A percentile compares a stretch with the other conserved stretches of the same genome.
These are phyloP conservation scores for Caenorhabditis tropicalis DNA, from an alignment of 1,140 invertebrate genomes.

Conservation along the genomic window DNA sequence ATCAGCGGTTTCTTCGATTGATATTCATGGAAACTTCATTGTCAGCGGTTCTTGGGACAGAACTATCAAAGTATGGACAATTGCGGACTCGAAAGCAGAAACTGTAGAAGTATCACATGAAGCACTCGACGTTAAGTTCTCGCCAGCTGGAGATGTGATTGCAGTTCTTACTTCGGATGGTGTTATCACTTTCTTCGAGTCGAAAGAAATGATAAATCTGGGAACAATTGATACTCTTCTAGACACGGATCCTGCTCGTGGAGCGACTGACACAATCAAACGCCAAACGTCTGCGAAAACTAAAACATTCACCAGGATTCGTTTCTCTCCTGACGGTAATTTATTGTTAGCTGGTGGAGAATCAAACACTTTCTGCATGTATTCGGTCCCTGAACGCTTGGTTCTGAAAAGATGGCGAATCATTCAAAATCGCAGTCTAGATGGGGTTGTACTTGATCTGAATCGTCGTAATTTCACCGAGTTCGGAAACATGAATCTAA, in stretches of 20 bases:
- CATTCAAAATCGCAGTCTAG: slow-evolving; percentile 89
- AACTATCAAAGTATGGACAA: slow-evolving; percentile 86
- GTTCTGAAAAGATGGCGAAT: slow-evolving; percentile 87
- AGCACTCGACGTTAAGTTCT: slow-evolving; percentile 84
- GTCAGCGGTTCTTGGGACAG: slow-evolving; percentile 93
- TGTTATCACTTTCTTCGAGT: slow-evolving; percentile 85
- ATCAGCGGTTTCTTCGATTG: slow-evolving; percentile 84
- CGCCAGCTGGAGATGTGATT: slow-evolving; percentile 87
- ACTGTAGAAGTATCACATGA: slow-evolving; percentile 82
- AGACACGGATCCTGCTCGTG: slow-evolving; percentile 84
- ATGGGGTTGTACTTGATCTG: slow-evolving; percentile 83
- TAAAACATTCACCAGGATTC: slow-evolving; percentile 54
- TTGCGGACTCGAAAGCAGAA: slow-evolving; percentile 85
- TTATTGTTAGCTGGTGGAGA: slow-evolving; percentile 87
- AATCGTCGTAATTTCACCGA: slow-evolving; percentile 87
- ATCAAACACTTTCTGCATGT: slow-evolving; percentile 92
- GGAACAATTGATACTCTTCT: slow-evolving; percentile 81
- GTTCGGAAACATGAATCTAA: slow-evolving; percentile 86
- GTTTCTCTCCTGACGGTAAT: slow-evolving; percentile 83
- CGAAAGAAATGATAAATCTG: slow-evolving; percentile 62
- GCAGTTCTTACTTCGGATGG: slow-evolving; percentile 89
- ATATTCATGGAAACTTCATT: slow-evolving; percentile 80
- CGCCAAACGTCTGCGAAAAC: not conserved
- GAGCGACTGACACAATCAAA: slow-evolving; percentile 85
- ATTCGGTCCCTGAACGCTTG: slow-evolving; percentile 79